Percentiles rank a stretch among this genome's conserved stretches.
Evolutionary conservation across 92 coral and sea anemone species (phyloP).

Genomic region (Heliopora coerulea): DNA sequence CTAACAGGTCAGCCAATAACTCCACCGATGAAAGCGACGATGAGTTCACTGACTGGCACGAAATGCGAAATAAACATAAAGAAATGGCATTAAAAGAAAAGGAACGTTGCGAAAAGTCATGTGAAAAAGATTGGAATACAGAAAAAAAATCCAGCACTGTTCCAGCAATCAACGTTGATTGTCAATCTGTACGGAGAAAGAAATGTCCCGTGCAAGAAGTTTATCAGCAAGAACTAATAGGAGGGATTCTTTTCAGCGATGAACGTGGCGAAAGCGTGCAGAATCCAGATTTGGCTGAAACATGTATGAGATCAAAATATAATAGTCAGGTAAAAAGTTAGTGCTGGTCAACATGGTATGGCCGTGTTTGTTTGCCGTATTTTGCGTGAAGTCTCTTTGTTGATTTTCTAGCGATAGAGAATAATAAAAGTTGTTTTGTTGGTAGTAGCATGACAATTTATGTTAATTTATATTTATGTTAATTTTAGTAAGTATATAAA

Average conservation of each 20-base stretch:
- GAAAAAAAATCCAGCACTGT: not conserved
- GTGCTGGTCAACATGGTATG: no score
- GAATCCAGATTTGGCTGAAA: no score
- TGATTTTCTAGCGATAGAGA: no score
- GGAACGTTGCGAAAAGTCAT: slow-evolving; percentile 12
- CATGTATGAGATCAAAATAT: no score
- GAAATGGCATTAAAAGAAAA: slow-evolving; percentile 6
- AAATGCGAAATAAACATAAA: slow-evolving; percentile 34
- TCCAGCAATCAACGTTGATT: not conserved
- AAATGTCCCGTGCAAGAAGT: not conserved
- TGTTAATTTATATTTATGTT: no score
- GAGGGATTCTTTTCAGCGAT: not conserved
- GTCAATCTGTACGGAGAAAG: not conserved
- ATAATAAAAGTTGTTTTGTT: no score
- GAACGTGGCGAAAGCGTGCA: no score
- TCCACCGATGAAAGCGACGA: slow-evolving; percentile 29
- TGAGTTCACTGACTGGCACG: slow-evolving; percentile 14
- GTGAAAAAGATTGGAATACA: not conserved
- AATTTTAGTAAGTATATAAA: no score
- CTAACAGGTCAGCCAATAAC: slow-evolving; percentile 1
- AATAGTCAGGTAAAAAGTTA: slow-evolving; percentile 31
- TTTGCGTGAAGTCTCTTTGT: no score
- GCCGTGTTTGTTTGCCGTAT: no score
- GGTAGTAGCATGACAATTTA: no score
- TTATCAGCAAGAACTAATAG: not conserved